Base-by-base conservation (phyloP, 2,797 vertebrate genomes). In the Holocentrus rufus region DNA sequence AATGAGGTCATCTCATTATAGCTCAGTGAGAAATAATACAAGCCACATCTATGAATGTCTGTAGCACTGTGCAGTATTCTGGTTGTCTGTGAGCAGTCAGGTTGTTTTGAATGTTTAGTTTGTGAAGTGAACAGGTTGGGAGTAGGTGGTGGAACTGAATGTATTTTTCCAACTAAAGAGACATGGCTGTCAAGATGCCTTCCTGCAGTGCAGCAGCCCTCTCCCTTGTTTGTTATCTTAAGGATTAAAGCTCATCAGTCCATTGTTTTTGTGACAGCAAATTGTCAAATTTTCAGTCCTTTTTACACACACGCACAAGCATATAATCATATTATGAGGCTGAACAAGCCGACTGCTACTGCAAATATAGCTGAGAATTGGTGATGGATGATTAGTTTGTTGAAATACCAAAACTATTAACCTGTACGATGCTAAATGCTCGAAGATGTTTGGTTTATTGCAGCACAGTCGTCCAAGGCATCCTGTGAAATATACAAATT, bases 341-440 rank as follows among this genome's bases (percentile, higher is more conserved):
- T 52, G 7, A 52, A 22, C 20, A 14, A 11, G 13, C 39, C 39
- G 7, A 56, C n/a, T 25, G 3, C 46, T 18, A 47, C 30, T 55
- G 70, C 53, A 62, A 31, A 23, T 60, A 74, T 59, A 18, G 39
- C 14, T 30, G 17, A 6, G n/a, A 17, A 46, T 34, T 2, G 14
- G 0, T 0, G 1, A 65, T 73, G 18, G 3, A 58, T 46, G 5
- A 77, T 62, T 14, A 36, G 7, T 36, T 72, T 63, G 60, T 61
- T 44, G 0, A 66, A 64, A 74, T 18, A 58, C 39, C 31, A 67
- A 52, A 65, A 69, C 65, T 2, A 10, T 58, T 22, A 18, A 44
- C 23, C 50, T 1, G 4, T 3, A 0, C 34, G 56, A 53, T 69
- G 36, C 42, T 20, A 25, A 17, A 69, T 11, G 22, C 58, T 55